Base-by-base conservation (phyloP, 2,888 invertebrate genomes). In the Pterostichus madidus region DNA sequence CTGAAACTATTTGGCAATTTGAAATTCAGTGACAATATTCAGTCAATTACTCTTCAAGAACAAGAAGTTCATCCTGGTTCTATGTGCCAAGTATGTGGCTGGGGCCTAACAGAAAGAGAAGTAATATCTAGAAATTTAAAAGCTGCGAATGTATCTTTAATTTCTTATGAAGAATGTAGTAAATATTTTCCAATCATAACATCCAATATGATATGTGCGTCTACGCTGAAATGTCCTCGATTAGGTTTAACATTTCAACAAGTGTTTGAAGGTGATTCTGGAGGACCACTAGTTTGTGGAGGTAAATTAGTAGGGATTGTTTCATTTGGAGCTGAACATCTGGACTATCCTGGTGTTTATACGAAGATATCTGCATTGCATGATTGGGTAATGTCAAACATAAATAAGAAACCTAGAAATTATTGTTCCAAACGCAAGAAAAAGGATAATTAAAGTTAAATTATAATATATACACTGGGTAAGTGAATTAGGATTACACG, bases 191-290 rank as follows among this genome's bases (percentile, higher is more conserved):
- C 11, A n/a, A 32, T 13, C 1, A 11, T 8, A 24, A 75, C 75
- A 11, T 5, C 75, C 7, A 49, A 75, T n/a, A 75, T 75, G 75
- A n/a, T 75, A 5, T 75, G 75, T 75, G 75, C 75, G n/a, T 13
- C 31, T 7, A 52, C 49, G 52, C 13, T 52, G 1, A 39, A 39
- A 3, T 44, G 44, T 24, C 15, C 39, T 24, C 35, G 39, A 44
- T 5, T 39, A 5, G 17, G 35, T 15, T 44, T 68, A 10, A 68
- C 13, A 17, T n/a, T n/a, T 31, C 49, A 49, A 7, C 11, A 52
- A 13, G 75, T 52, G 3, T 24, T n/a, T 32, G 13, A 49, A 24
- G 75, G 52, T 17, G 75, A 75, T 52, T 75, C 75, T 31, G 75
- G 75, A 6, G 75, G 75, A 31, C 75, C 75, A 5, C 75, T 75